Conservation (phyloP, 1,140 invertebrate species). For the Bombus balteatus region DNA sequence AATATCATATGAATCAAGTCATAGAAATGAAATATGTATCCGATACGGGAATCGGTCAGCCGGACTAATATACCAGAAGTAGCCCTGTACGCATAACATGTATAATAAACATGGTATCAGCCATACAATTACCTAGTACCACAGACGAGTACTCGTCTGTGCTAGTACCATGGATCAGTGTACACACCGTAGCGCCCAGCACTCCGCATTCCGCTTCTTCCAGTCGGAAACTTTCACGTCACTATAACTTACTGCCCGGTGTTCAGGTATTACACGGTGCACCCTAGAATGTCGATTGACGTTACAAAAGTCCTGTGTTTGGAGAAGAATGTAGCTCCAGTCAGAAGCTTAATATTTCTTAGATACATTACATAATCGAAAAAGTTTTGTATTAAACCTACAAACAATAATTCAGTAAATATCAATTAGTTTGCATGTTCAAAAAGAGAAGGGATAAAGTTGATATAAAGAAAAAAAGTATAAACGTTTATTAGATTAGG, state of each 20-base stretch:
- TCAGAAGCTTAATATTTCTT: constrained; percentile 18
- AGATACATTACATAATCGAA: constrained; percentile 11
- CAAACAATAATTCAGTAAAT: neutral
- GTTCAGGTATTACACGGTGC: constrained; percentile 56
- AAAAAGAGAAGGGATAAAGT: neutral
- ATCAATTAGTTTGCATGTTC: neutral
- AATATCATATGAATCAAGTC: neutral
- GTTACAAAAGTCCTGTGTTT: constrained; percentile 50
- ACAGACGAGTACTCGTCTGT: too few relatives aligned
- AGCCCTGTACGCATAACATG: neutral
- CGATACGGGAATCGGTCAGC: neutral
- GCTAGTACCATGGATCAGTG: constrained; percentile 54
- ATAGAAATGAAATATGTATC: neutral
- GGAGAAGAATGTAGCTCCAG: constrained; percentile 16
- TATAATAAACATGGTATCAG: constrained; percentile 13
- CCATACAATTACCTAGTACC: constrained; percentile 53
- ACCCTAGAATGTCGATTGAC: constrained; percentile 61
- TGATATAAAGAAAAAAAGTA: neutral
- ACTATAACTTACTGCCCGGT: constrained; percentile 43
- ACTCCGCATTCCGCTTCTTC: constrained; percentile 66
- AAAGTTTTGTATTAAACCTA: neutral
- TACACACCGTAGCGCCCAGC: constrained; percentile 41
- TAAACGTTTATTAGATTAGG: neutral
- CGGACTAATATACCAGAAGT: neutral
- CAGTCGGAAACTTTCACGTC: constrained; percentile 68